Evolutionary conservation across 1,140 invertebrate species (phyloP).

Genomic region (Zaprionus ornatus): DNA sequence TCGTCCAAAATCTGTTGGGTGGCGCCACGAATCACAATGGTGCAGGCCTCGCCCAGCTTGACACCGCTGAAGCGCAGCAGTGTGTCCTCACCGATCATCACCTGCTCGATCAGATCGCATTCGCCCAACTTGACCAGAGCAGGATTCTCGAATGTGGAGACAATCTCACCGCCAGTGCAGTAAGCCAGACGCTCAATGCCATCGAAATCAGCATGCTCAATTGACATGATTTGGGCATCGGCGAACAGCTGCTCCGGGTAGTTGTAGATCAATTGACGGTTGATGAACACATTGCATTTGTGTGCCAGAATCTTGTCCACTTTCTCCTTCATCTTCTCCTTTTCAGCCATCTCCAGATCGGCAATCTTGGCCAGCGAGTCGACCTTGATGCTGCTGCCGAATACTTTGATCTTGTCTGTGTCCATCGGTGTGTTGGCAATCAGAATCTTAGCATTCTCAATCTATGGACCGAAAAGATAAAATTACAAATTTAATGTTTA

Average conservation of each 20-base stretch:
- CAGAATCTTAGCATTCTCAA: conserved; percentile 97
- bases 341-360: conserved; percentile 98
- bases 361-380: conserved; percentile 99
- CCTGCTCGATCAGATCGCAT: conserved; percentile 98
- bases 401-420: conserved; percentile 99
- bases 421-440: conserved; percentile 99
- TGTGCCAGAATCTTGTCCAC: conserved; percentile 98
- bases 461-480: conserved; percentile 61
- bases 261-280: conserved; percentile 99
- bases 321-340: conserved; percentile 99
- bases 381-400: conserved; percentile 98
- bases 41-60: conserved; percentile 97
- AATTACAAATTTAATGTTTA: not conserved
- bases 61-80: conserved; percentile 98
- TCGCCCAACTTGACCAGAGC: conserved; percentile 95
- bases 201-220: conserved; percentile 99
- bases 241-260: conserved; percentile 99
- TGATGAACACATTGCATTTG: conserved; percentile 99
- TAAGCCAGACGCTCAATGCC: conserved; percentile 98
- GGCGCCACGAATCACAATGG: conserved; percentile 98
- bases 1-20: conserved; percentile 99
- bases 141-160: conserved; percentile 98
- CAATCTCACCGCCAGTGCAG: conserved; percentile 99
- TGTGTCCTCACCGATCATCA: conserved; percentile 99
- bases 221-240: conserved; percentile 99